A percentile compares a stretch with the other conserved stretches of the same genome.
Conservation (phyloP, 2,797 vertebrate species). For the Jordanella pulchra region DNA sequence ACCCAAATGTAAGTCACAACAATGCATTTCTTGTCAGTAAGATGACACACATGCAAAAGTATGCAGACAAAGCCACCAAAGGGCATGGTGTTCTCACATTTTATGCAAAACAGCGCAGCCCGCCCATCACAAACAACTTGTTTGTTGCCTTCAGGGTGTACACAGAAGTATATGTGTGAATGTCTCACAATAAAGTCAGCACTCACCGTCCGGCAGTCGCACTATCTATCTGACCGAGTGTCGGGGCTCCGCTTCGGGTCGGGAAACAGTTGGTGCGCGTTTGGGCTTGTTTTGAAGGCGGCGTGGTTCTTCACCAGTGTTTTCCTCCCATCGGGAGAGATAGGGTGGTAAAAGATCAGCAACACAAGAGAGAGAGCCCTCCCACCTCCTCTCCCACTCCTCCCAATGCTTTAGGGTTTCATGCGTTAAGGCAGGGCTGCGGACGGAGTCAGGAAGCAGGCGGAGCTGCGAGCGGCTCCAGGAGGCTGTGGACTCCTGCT, state of each 20-base stretch:
- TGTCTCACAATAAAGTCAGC: not conserved
- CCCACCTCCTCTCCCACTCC: slow-evolving; percentile 32
- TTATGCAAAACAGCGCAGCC: slow-evolving; percentile 15
- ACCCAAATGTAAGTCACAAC: not conserved
- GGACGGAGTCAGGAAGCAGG: slow-evolving; percentile 3
- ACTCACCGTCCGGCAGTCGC: slow-evolving; percentile 40
- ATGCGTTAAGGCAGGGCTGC: not conserved
- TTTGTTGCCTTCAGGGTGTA: slow-evolving; percentile 4
- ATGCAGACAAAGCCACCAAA: slow-evolving; percentile 39
- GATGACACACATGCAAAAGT: slow-evolving; percentile 26
- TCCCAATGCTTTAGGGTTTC: slow-evolving; percentile 7
- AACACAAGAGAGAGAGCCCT: slow-evolving; percentile 21
- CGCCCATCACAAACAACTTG: slow-evolving; percentile 33
- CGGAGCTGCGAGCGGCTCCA: slow-evolving; percentile 11
- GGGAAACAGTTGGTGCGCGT: slow-evolving; percentile 39
- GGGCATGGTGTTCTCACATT: slow-evolving; percentile 26
- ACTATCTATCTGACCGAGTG: not conserved
- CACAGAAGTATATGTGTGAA: not conserved
- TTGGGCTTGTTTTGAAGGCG: slow-evolving; percentile 41
- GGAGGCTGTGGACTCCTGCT: slow-evolving; percentile 29
- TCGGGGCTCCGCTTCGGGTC: slow-evolving; percentile 19
- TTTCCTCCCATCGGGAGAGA: slow-evolving; percentile 15
- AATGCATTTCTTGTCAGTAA: not conserved
- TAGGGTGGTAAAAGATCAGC: not conserved
- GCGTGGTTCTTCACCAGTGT: slow-evolving; percentile 35